These are phyloP conservation scores for Listronotus bonariensis DNA, from an alignment of 1,140 invertebrate species.

Conservation along the genomic window DNA sequence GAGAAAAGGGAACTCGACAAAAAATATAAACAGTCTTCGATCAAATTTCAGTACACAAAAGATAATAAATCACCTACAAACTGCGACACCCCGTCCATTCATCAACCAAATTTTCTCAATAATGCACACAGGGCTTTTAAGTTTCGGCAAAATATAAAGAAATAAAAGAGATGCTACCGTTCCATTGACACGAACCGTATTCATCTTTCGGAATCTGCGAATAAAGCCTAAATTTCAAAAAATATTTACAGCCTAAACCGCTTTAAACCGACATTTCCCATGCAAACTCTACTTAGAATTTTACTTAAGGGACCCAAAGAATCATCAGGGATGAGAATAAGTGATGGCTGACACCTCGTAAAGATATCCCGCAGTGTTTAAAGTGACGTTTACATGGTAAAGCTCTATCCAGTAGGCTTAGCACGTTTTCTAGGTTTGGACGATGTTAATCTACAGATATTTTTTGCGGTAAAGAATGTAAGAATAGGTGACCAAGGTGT, in stretches of 20 bases:
- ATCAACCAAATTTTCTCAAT: constrained; percentile 19
- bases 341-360: constrained; percentile 43
- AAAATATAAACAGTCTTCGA: constrained; percentile 20
- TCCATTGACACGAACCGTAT: constrained; percentile 28
- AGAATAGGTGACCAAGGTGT: constrained; percentile 3
- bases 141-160: constrained; percentile 38
- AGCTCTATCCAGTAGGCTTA: constrained; percentile 39
- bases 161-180: constrained; percentile 40
- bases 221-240: too few relatives aligned
- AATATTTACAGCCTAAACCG: constrained; percentile 5
- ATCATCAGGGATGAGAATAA: constrained; percentile 39
- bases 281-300: constrained; percentile 7
- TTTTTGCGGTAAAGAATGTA: constrained; percentile 4
- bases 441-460: background rate
- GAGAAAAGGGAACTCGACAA: too few relatives aligned
- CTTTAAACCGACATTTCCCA: background rate
- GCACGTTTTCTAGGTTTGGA: background rate
- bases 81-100: constrained; percentile 25
- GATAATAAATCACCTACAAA: constrained; percentile 30
- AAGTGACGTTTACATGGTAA: constrained; percentile 44
- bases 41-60: constrained; percentile 24
- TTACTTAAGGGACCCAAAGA: background rate
- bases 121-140: constrained; percentile 19
- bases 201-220: constrained; percentile 20
- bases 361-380: constrained; percentile 36